phyloP scores from a whole-genome alignment of 1,140 invertebrate genomes.

The Sminthurinus signatus region DNA sequence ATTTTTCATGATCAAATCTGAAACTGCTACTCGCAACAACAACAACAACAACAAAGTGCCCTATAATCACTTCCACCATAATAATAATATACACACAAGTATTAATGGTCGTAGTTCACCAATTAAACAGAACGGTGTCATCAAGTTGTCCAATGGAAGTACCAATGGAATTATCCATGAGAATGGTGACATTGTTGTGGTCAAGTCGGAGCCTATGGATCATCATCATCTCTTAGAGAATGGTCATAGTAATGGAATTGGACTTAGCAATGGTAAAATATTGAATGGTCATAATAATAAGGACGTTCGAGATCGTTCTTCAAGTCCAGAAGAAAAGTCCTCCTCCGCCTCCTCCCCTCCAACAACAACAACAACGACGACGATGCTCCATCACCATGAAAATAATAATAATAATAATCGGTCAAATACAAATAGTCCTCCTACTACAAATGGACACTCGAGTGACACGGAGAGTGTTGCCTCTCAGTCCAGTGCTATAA shows the following conservation, averaged over 20 bases:
- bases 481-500: slow-evolving; percentile 1
- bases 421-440: background rate
- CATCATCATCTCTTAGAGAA: too few species aligned
- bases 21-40: slow-evolving; percentile 41
- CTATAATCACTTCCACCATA: background rate
- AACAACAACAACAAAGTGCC: slow-evolving; percentile 35
- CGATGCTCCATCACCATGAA: background rate
- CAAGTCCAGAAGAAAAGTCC: background rate
- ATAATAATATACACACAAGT: slow-evolving; percentile 3
- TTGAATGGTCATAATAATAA: background rate
- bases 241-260: too few species aligned
- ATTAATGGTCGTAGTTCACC: background rate
- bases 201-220: slow-evolving; percentile 27
- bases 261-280: too few species aligned
- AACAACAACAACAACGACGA: background rate
- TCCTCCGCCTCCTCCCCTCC: too few species aligned
- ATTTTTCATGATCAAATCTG: slow-evolving; percentile 45
- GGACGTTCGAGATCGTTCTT: background rate
- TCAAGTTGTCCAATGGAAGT: slow-evolving; percentile 12
- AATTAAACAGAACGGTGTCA: slow-evolving; percentile 35
- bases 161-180: background rate
- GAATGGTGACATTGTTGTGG: slow-evolving; percentile 14
- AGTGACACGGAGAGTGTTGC: slow-evolving; percentile 7
- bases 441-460: background rate
- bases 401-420: background rate